Percentiles rank a stretch among this genome's conserved stretches.
Evolutionary conservation across 2,888 invertebrate species (phyloP).

Genomic region (Diarsia brunnea): DNA sequence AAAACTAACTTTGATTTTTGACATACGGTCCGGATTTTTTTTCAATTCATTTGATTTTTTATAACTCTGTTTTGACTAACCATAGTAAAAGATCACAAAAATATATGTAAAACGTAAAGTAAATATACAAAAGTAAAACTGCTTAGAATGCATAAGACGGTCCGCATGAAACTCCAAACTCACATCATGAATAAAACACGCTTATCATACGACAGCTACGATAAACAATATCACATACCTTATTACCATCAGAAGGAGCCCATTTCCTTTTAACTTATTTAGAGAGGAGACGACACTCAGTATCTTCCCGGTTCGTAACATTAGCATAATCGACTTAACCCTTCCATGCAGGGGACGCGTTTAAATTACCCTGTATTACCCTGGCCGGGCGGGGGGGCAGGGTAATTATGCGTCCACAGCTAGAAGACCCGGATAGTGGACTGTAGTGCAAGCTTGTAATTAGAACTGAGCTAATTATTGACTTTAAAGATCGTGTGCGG

Average conservation of each 20-base stretch:
- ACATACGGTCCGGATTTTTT: neutral
- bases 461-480: conserved; percentile 58
- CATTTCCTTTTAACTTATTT: conserved; percentile 55
- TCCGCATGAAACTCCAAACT: conserved; percentile 27
- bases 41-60: neutral
- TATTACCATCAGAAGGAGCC: conserved; percentile 52
- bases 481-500: conserved; percentile 37
- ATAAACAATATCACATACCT: conserved; percentile 54
- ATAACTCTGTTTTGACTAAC: neutral
- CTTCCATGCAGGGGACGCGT: conserved; percentile 44
- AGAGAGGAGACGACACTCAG: conserved; percentile 46
- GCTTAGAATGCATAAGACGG: neutral
- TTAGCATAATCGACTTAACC: conserved; percentile 66
- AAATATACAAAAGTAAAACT: neutral
- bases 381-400: conserved; percentile 26
- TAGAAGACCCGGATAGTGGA: conserved; percentile 47
- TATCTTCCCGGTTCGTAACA: conserved; percentile 53
- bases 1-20: neutral
- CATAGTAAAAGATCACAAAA: neutral
- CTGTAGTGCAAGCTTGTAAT: conserved; percentile 51
- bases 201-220: conserved; percentile 11
- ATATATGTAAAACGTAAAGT: neutral
- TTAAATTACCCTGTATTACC: conserved; percentile 57
- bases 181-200: conserved; percentile 39
- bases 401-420: conserved; percentile 63